Base-by-base conservation (phyloP, 2,888 invertebrate genomes). In the Cryptops parisi region DNA sequence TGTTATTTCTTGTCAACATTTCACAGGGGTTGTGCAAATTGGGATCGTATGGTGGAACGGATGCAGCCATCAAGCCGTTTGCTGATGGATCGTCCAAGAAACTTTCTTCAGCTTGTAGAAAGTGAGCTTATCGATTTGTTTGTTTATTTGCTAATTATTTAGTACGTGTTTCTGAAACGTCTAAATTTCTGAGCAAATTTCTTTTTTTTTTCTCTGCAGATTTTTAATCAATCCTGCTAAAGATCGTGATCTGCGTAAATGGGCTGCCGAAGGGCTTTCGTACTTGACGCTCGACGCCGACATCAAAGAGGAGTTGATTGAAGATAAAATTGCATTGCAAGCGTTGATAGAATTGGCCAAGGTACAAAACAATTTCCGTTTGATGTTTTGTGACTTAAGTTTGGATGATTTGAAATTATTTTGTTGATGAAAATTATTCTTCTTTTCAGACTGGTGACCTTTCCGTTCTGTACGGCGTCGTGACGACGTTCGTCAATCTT, bases 221-320 rank as follows among this genome's bases (percentile, higher is more conserved):
- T 94, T 94, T 67, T 71, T 96, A 47, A 76, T 89, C 0, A 90
- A 90, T 68, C 84, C 89, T 1, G 76, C 80, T 5, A 88, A 89
- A 66, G 85, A 94, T 64, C 78, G 79, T 59, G 91, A 93, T 64
- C 81, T 93, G 67, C 77, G 89, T 47, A 84, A 88, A 64, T 97
- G 96, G 94, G 93, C 96, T 0, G 87, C 90, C 5, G 96, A 97
- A 73, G 96, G 96, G 1, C 75, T 98, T 3, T 93, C 96, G 0
- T 98, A 96, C 66, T 74, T 98, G 4, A 93, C 96, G 0, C 75
- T 98, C 54, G 97, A 99, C 73, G 98, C 94, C 9, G 97, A 98
- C 69, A 93, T 98, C 0, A 98, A 98, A 68, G 97, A 98, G 67
- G 91, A 90, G 67, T 70, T 99, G 39, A 81, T 91, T 45, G 84